Evolutionary conservation across 2,113 vertebrate genomes (phyloP).

Genomic region (Odontophorus gujanensis): DNA sequence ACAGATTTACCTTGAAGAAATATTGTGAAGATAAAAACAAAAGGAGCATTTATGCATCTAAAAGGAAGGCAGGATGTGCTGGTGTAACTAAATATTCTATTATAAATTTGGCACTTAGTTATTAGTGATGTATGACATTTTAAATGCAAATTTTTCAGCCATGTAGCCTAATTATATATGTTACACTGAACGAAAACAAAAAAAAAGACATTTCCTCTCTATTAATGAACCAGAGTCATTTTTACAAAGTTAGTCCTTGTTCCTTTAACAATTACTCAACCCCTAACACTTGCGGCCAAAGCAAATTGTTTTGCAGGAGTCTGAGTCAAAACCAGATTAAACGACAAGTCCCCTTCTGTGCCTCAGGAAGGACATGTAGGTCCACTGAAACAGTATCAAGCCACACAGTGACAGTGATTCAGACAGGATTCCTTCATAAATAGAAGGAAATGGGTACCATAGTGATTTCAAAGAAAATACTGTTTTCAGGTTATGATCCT

Average conservation of each 20-base stretch:
- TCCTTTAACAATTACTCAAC: background rate
- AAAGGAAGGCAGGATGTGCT: background rate
- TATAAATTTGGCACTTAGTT: background rate
- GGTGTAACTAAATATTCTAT: background rate
- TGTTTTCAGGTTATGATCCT: background rate
- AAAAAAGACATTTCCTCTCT: background rate
- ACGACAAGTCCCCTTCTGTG: fast-evolving
- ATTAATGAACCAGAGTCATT: background rate
- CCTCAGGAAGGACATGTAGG: background rate
- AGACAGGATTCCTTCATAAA: background rate
- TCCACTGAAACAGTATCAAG: background rate
- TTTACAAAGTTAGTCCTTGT: background rate
- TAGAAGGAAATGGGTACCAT: background rate
- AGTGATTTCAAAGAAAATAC: background rate
- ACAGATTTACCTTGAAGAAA: background rate
- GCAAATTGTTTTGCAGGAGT: background rate
- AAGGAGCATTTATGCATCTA: background rate
- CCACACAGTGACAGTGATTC: background rate
- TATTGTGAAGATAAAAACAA: background rate
- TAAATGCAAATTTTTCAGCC: background rate
- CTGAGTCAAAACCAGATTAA: background rate
- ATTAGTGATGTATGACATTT: background rate
- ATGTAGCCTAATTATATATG: background rate
- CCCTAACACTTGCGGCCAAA: background rate
- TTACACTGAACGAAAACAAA: background rate